A percentile compares a stretch with the other conserved stretches of the same genome.
phyloP scores from a whole-genome alignment of 2,888 invertebrate genomes.

The Bellardia pandia region DNA sequence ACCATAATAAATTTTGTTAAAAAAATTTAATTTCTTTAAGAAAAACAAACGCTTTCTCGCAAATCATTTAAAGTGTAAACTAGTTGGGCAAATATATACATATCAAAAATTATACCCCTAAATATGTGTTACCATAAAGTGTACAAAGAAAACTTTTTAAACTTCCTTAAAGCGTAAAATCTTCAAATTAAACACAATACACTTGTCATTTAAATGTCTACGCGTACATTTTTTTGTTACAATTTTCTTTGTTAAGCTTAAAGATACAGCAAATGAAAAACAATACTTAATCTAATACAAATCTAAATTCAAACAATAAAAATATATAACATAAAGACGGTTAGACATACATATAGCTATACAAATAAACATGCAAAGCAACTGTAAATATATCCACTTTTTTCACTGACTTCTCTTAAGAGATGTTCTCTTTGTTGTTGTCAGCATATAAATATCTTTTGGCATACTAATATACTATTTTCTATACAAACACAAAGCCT shows the following conservation, averaged over 20 bases:
- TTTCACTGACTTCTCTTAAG: constrained; percentile 9
- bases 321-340: constrained; percentile 41
- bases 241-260: background rate
- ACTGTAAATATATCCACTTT: background rate
- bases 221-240: background rate
- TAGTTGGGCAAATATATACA: too few relatives aligned
- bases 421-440: constrained; percentile 33
- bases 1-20: too few relatives aligned
- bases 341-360: background rate
- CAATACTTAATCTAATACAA: constrained; percentile 73
- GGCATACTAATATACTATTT: constrained; percentile 47
- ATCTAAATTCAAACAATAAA: constrained; percentile 73
- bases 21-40: too few relatives aligned
- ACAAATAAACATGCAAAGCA: constrained; percentile 1
- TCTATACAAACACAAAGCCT: background rate
- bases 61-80: too few relatives aligned
- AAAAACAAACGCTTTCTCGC: too few relatives aligned
- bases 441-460: constrained; percentile 56
- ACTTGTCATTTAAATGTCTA: background rate
- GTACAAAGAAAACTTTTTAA: background rate
- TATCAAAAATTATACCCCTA: background rate
- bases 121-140: background rate
- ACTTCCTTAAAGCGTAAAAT: constrained; percentile 1
- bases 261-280: constrained; percentile 33
- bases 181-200: constrained; percentile 12